phyloP scores from a whole-genome alignment of 2,113 vertebrate genomes.

The Chunga burmeisteri region DNA sequence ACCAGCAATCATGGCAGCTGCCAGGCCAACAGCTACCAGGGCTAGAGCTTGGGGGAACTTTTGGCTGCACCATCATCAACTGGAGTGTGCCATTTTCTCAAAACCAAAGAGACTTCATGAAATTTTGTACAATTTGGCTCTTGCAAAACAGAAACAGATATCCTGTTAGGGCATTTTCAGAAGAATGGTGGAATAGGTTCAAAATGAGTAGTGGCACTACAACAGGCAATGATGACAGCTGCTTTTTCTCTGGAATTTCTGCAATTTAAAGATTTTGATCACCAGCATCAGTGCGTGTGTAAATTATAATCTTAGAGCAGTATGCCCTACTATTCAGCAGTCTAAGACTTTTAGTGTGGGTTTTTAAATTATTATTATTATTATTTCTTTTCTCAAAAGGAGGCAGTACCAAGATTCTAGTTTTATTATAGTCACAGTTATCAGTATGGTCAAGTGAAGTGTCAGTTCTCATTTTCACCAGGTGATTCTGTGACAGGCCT shows the following conservation, averaged over 20 bases:
- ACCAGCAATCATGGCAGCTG: not conserved
- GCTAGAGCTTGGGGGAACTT: not conserved
- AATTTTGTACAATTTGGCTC: not conserved
- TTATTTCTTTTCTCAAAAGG: not conserved
- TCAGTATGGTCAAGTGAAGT: not conserved
- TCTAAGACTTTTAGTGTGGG: not conserved
- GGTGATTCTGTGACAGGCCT: not conserved
- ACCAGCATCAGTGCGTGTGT: not conserved
- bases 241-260: not conserved
- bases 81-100: rapidly evolving
- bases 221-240: not conserved
- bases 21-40: not conserved
- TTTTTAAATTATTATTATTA: not conserved
- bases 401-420: not conserved
- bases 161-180: not conserved
- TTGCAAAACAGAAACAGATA: not conserved
- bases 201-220: not conserved
- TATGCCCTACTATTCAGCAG: too few relatives aligned
- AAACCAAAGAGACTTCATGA: not conserved
- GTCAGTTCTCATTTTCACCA: not conserved
- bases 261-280: not conserved
- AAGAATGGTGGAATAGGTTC: rapidly evolving
- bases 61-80: rapidly evolving
- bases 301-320: not conserved
- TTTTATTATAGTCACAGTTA: not conserved